Base-by-base conservation (phyloP, 2,888 invertebrate genomes). In the Nemapogon koenigi region DNA sequence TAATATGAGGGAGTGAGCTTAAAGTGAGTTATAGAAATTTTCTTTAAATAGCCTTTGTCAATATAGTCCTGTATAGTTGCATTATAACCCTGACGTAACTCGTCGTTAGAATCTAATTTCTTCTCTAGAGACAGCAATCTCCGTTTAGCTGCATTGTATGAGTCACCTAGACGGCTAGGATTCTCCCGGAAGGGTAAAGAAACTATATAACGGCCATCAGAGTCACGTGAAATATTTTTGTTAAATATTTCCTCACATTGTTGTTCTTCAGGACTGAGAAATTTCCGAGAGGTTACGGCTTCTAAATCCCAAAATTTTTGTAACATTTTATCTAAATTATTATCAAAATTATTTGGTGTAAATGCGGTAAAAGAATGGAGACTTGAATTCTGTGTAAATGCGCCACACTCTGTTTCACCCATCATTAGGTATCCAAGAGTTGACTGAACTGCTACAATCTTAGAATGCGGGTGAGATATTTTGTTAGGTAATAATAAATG, bases 241-340 rank as follows among this genome's bases (percentile, higher is more conserved):
- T n/a, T 22, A 38, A 40, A 37, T 32, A 39, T n/a, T 27, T 3
- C 26, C 11, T 45, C 45, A 42, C 43, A 43, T 37, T 42, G 41
- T 14, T 25, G 7, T 13, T 43, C 45, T 4, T 16, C 33, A 7
- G 30, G 35, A 11, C 25, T 19, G n/a, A 32, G 39, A 37, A 30
- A n/a, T 29, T 37, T 19, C 29, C 33, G 14, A n/a, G 13, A 27
- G 19, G 38, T 17, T 6, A 40, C 28, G 10, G 37, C 37, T 28
- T 42, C 42, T 2, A 42, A 18, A 18, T 38, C 35, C 28, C 16
- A 41, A 26, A 45, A 45, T 7, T 35, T 38, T 11, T 22, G 36
- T 7, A 45, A 8, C 2, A 37, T 8, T 1, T 14, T 16, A 10
- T 45, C 43, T 16, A 45, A 11, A 8, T 17, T n/a, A n/a, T n/a